Conservation (phyloP, 2,113 vertebrate species). For the Xiphorhynchus elegans region DNA sequence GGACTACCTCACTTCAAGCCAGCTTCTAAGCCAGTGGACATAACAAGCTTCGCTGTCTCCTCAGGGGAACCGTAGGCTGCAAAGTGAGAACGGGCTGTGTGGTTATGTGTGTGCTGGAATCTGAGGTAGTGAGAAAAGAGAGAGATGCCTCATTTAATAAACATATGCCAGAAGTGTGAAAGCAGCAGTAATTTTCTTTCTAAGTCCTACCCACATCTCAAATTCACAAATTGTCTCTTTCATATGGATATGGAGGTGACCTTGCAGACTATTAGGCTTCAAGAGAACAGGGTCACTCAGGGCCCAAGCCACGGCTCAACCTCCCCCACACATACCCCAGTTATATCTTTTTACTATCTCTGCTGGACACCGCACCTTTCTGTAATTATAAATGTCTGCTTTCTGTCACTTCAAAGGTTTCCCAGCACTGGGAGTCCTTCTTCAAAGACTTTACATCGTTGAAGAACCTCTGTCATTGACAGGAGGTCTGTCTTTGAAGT, state of each 20-base stretch:
- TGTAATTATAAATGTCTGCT: conserved; percentile 88
- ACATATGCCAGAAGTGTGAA: conserved; percentile 66
- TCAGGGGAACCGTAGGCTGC: neutral
- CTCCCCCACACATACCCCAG: conserved; percentile 74
- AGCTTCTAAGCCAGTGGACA: neutral
- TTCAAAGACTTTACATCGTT: conserved; percentile 82
- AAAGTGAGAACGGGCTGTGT: neutral
- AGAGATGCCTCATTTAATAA: conserved; percentile 42
- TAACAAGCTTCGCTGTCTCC: neutral
- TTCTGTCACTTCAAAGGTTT: conserved; percentile 87
- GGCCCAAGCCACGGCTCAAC: conserved; percentile 69
- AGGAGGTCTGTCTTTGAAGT: conserved; percentile 85
- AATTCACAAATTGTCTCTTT: conserved; percentile 74
- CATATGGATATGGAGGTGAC: conserved; percentile 75
- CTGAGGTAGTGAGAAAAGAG: neutral
- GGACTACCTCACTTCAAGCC: neutral
- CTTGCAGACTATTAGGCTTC: conserved; percentile 64
- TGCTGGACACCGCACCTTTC: conserved; percentile 86
- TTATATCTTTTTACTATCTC: conserved; percentile 82
- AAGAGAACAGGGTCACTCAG: conserved; percentile 73
- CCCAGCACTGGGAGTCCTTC: conserved; percentile 82
- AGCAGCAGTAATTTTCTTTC: conserved; percentile 68
- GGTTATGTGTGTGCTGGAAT: neutral
- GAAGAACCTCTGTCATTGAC: conserved; percentile 84
- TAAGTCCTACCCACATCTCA: conserved; percentile 54